phyloP scores from a whole-genome alignment of 2,797 vertebrate species.

The Hoplostethus atlanticus region DNA sequence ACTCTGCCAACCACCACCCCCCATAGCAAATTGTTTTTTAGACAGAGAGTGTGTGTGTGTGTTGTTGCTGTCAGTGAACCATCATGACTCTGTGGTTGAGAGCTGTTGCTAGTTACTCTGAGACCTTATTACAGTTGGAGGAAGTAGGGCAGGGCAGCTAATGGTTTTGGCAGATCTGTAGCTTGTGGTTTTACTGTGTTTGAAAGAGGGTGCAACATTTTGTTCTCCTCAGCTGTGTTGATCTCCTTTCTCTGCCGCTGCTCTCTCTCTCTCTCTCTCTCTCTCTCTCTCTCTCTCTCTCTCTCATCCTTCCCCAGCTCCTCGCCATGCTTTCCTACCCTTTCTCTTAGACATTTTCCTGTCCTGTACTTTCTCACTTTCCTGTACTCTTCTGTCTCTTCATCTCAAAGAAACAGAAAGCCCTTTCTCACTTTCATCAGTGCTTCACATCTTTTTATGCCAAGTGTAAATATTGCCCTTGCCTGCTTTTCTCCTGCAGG shows the following conservation, averaged over 20 bases:
- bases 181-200: constrained; percentile 37
- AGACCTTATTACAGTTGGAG: constrained; percentile 23
- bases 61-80: constrained; percentile 7
- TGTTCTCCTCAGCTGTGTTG: constrained; percentile 1
- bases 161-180: constrained; percentile 27
- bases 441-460: not conserved
- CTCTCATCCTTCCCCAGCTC: not conserved
- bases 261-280: not conserved
- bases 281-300: not conserved
- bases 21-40: constrained; percentile 37
- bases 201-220: not conserved
- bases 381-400: constrained; percentile 5
- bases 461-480: constrained; percentile 39
- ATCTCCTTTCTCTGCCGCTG: not conserved
- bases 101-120: constrained; percentile 23
- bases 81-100: constrained; percentile 19
- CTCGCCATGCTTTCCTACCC: not conserved
- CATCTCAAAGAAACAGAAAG: constrained; percentile 15
- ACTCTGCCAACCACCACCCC: constrained; percentile 32
- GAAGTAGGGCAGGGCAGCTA: constrained; percentile 1
- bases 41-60: constrained; percentile 13
- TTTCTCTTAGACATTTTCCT: not conserved
- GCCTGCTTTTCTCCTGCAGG: not conserved
- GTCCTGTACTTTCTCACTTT: constrained; percentile 4
- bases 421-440: not conserved